Percentiles rank a stretch among this genome's conserved stretches.
phyloP scores from a whole-genome alignment of 2,113 vertebrate species.

The Proteles cristata region DNA sequence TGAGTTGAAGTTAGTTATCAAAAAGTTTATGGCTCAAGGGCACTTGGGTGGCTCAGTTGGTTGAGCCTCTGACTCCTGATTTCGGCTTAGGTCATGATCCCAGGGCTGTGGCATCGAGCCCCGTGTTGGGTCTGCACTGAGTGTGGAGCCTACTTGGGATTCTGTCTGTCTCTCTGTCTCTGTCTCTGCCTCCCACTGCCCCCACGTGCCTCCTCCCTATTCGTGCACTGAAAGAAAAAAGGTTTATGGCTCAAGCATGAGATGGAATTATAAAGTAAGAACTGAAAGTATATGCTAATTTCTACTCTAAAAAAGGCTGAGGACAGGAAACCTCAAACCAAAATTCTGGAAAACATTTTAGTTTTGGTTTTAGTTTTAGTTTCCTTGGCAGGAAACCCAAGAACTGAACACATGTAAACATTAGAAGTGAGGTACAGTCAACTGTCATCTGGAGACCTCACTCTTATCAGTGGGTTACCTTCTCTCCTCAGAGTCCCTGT shows the following conservation, averaged over 20 bases:
- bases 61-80: too few relatives aligned
- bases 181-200: too few relatives aligned
- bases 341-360: constrained; percentile 22
- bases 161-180: too few relatives aligned
- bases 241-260: background rate
- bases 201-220: too few relatives aligned
- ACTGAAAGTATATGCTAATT: background rate
- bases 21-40: background rate
- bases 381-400: background rate
- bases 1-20: background rate
- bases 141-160: too few relatives aligned
- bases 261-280: background rate
- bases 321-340: constrained; percentile 20
- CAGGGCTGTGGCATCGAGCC: too few relatives aligned
- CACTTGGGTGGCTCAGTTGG: too few relatives aligned
- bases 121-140: too few relatives aligned
- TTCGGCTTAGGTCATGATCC: too few relatives aligned
- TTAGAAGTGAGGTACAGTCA: background rate
- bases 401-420: background rate
- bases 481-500: background rate
- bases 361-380: background rate
- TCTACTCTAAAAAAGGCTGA: background rate
- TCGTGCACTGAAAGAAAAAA: background rate
- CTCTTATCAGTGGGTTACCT: background rate
- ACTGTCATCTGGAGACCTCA: background rate